Evolutionary conservation across 2,113 vertebrate genomes (phyloP).

Genomic region (Prinia subflava): DNA sequence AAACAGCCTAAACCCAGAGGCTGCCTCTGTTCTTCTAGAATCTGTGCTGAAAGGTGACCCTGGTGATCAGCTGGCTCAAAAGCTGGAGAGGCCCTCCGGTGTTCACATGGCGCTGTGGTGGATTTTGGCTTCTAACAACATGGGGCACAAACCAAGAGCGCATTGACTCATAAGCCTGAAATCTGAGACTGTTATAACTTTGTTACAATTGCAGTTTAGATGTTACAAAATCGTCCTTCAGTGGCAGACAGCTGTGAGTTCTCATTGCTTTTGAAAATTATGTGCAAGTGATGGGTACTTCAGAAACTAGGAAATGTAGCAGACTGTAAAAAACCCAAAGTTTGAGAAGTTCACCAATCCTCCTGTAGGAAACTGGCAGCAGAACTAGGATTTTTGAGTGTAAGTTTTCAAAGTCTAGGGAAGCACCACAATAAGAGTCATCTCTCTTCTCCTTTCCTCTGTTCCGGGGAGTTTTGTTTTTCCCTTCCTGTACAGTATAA

Average conservation of each 20-base stretch:
- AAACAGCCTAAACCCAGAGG: neutral
- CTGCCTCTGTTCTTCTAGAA: neutral
- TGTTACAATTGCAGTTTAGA: neutral
- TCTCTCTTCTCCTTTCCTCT: neutral
- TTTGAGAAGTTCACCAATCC: neutral
- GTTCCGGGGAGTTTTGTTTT: neutral
- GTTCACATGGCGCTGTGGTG: neutral
- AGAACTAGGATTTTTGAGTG: neutral
- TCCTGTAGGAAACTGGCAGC: neutral
- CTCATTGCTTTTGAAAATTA: neutral
- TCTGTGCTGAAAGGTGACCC: neutral
- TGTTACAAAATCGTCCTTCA: neutral
- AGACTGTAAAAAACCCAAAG: neutral
- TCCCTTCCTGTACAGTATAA: neutral
- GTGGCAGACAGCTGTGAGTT: neutral
- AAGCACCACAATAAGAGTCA: neutral
- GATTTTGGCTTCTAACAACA: neutral
- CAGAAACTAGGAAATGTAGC: neutral
- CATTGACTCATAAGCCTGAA: neutral
- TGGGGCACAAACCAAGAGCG: neutral
- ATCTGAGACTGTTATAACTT: neutral
- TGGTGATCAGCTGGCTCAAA: slow-evolving; percentile 5
- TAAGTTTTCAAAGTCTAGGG: neutral
- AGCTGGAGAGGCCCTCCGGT: neutral
- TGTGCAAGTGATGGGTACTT: neutral